Evolutionary conservation across 53 echinoderm and acorn worm genomes (phyloP), one percentile per base, ranked within the genome.

Genomic region (Antedon mediterranea): DNA sequence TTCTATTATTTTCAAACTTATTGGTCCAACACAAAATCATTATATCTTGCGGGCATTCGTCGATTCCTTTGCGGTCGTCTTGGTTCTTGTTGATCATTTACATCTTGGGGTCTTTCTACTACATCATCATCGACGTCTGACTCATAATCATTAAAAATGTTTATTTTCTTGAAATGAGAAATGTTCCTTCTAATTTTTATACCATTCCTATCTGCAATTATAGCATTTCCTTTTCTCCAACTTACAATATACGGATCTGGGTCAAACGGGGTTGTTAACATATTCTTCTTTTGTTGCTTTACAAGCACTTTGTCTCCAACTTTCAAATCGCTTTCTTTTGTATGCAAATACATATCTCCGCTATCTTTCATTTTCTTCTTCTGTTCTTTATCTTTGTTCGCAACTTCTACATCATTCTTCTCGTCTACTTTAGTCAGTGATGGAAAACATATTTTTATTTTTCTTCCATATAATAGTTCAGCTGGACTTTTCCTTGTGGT

Each of bases 291-390:
- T n/a, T n/a, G n/a, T n/a, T n/a, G n/a, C n/a, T n/a, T n/a, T n/a
- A n/a, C n/a, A n/a, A n/a, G n/a, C n/a, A 90, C 87, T 7, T 33
- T 76, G 43, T 90, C 84, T 78, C 90, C 86, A 78, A 75, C 30
- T 28, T 57, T 77, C 42, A 84, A 32, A n/a, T 82, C 31, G 57
- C 80, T 82, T 28, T 81, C 77, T 81, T 71, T 80, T 23, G 71
- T 30, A 26, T 77, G 81, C 34, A 81, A 30, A 18, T 57, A 26
- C 11, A 57, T 23, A 57, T 57, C 29, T 30, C 33, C 5, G 3
- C 33, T 6, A 2, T 28, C 27, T 34, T 76, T 34, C 76, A 34
- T 31, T 26, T 76, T 3, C 76, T 28, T 7, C 5, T 33, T 29
- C 33, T 41, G 4, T 34, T 76, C 76, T 27, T 31, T n/a, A 41